Evolutionary conservation across 2,113 vertebrate genomes (phyloP).

Genomic region (Tauraco erythrolophus): DNA sequence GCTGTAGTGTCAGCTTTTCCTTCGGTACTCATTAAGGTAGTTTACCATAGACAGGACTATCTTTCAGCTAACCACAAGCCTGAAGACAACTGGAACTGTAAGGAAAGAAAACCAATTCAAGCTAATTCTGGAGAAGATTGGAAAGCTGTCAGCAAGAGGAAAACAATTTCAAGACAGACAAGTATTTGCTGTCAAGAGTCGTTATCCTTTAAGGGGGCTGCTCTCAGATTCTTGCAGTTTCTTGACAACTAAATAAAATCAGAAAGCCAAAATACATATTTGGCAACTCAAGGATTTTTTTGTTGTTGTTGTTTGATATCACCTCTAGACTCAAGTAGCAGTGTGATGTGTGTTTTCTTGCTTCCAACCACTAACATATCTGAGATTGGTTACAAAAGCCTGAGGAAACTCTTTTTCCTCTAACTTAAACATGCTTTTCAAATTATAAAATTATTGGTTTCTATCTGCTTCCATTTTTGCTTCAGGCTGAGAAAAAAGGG

Average conservation of each 20-base stretch:
- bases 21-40: background rate
- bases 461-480: background rate
- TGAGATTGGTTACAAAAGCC: background rate
- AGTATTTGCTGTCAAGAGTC: conserved; percentile 21
- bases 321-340: background rate
- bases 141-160: conserved; percentile 45
- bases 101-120: conserved; percentile 23
- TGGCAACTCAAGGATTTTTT: background rate
- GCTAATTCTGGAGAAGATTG: conserved; percentile 38
- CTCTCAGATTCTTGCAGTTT: background rate
- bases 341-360: background rate
- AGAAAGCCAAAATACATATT: conserved; percentile 32
- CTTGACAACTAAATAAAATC: conserved; percentile 51
- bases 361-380: background rate
- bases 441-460: background rate
- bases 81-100: background rate
- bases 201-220: conserved; percentile 1
- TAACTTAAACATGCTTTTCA: background rate
- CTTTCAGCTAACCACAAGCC: background rate
- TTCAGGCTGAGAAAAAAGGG: background rate
- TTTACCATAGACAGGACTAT: background rate
- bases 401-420: background rate
- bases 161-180: conserved; percentile 48
- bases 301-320: background rate
- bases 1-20: background rate